Evolutionary conservation across 2,113 vertebrate species (phyloP), one percentile per base, ranked within the genome.

Genomic region (Xenus cinereus): DNA sequence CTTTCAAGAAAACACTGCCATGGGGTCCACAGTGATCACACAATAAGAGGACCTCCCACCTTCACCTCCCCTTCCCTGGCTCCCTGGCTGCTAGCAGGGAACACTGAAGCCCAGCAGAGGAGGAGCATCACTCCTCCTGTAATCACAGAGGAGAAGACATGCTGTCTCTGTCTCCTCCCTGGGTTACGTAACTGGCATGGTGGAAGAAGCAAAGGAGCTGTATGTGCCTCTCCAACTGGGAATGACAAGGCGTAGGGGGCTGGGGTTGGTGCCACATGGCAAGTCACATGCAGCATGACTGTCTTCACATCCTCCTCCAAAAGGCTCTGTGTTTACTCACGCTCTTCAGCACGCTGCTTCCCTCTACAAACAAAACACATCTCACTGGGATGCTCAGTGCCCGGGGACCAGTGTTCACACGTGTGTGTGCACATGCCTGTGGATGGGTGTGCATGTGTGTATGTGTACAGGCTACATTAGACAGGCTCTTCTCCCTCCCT

Each of bases 331-430:
- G 93, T 89, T 95, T 87, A 84, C 77, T 91, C 20, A 0, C 2
- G 1, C 35, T 80, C 43, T 60, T 78, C 69, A 77, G 71, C 84
- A 9, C 2, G 0, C n/a, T 21, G 4, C 69, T 72, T 30, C 60
- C 53, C 56, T 10, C 12, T n/a, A 3, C 22, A 5, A 74, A 48
- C 2, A 75, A n/a, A 33, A 26, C 0, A 6, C 37, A 7, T 35
- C 72, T 84, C 4, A 0, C 56, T 9, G 39, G 13, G 35, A 30
- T 64, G n/a, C 53, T 32, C 1, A 0, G 21, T 75, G 35, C 28
- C 9, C 21, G 14, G 37, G 74, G 30, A 89, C 2, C 39, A 22
- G 43, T 8, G 24, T 3, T 69, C 23, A 62, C 46, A 50, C 3
- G 3, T 67, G 56, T 35, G 28, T 18, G 39, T 4, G 18, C 77